Evolutionary conservation across 2,888 invertebrate genomes (phyloP).

Genomic region (Heliconius ethilla): DNA sequence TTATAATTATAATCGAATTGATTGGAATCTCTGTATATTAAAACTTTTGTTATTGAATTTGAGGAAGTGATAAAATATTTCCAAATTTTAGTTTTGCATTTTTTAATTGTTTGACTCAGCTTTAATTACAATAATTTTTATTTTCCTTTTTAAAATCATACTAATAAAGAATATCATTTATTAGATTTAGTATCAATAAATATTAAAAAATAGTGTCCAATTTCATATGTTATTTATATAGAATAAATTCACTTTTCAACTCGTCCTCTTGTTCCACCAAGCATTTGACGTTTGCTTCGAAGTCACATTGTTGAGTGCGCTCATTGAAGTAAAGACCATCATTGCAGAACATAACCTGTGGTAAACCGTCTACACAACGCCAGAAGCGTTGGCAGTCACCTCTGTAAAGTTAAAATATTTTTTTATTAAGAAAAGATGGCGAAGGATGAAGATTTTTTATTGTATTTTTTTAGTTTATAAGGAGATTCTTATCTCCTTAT

Average conservation of each 20-base stretch:
- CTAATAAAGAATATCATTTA: not conserved
- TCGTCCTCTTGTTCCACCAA: constrained; percentile 57
- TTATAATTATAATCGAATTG: too few relatives aligned
- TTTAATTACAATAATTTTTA: too few relatives aligned
- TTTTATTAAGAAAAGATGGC: not conserved
- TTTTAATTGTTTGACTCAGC: not conserved
- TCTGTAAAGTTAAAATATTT: constrained; percentile 49
- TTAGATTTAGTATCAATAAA: not conserved
- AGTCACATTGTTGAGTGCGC: constrained; percentile 67
- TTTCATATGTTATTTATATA: not conserved
- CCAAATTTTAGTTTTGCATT: not conserved
- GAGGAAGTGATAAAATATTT: not conserved
- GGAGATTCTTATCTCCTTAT: too few relatives aligned
- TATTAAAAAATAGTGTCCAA: not conserved
- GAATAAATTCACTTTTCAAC: constrained; percentile 43
- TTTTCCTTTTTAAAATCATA: not conserved
- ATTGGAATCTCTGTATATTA: too few relatives aligned
- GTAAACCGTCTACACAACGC: constrained; percentile 62
- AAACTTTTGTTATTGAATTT: not conserved
- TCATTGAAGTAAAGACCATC: constrained; percentile 75
- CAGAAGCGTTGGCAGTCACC: constrained; percentile 75
- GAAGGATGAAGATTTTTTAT: too few relatives aligned
- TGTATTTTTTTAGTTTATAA: too few relatives aligned
- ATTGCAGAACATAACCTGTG: constrained; percentile 61
- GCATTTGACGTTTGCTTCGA: constrained; percentile 70